Conservation (phyloP, 1,140 invertebrate genomes). For the Leptonema lineaticorne region DNA sequence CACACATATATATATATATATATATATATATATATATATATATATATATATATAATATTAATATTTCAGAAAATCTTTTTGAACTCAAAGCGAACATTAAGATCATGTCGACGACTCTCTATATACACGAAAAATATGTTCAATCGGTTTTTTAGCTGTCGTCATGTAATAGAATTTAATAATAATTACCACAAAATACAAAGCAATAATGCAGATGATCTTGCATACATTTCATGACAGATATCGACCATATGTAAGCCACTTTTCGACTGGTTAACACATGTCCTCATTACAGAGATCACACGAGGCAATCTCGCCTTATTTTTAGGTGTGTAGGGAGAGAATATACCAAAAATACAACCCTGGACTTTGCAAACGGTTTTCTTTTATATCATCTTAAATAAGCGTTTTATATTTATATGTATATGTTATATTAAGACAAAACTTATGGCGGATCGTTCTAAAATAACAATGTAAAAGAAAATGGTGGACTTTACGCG, state of each 20-base stretch:
- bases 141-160: too few species aligned
- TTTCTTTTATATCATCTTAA: too few species aligned
- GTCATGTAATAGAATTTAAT: too few species aligned
- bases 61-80: background rate
- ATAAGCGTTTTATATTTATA: too few species aligned
- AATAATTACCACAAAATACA: too few species aligned
- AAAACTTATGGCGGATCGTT: too few species aligned
- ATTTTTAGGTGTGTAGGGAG: slow-evolving; percentile 22
- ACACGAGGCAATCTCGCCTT: slow-evolving; percentile 19
- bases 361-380: slow-evolving; percentile 3
- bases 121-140: too few species aligned
- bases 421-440: too few species aligned
- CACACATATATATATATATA: background rate
- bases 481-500: too few species aligned
- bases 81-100: background rate
- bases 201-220: background rate
- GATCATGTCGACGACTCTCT: too few species aligned
- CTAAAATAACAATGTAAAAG: too few species aligned
- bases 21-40: background rate
- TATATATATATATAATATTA: background rate
- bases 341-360: slow-evolving; percentile 12
- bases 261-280: slow-evolving; percentile 39
- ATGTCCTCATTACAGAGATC: slow-evolving; percentile 34
- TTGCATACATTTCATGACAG: slow-evolving; percentile 33
- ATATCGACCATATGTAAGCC: slow-evolving; percentile 37